Conservation (phyloP, 2,113 vertebrate species). For the Heloderma charlesbogerti region DNA sequence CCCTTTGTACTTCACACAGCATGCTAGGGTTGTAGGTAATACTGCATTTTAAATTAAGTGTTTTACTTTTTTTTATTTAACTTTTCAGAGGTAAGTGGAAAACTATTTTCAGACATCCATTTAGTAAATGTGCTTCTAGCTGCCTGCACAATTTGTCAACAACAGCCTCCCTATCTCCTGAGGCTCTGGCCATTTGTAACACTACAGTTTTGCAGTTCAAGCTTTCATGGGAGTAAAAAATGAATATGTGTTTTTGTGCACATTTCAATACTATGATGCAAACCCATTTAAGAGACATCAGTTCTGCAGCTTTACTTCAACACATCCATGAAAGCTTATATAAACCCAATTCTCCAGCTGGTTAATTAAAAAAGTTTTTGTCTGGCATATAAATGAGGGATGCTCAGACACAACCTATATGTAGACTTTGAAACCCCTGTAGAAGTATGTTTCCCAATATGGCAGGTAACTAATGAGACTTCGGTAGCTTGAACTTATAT, state of each 20-base stretch:
- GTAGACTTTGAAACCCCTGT: neutral
- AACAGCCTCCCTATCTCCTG: conserved; percentile 38
- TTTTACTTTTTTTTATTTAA: conserved; percentile 37
- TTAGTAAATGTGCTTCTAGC: conserved; percentile 58
- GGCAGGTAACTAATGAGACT: neutral
- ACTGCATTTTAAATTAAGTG: conserved; percentile 40
- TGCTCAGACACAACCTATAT: neutral
- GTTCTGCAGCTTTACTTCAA: neutral
- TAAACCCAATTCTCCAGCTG: conserved; percentile 27
- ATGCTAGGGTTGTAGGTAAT: neutral
- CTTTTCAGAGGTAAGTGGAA: conserved; percentile 25
- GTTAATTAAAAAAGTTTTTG: conserved; percentile 41
- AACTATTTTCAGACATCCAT: conserved; percentile 58
- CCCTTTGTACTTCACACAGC: neutral
- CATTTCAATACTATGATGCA: neutral
- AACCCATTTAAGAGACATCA: conserved; percentile 10
- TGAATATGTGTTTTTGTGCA: conserved; percentile 3
- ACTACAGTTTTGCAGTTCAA: neutral
- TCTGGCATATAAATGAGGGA: conserved; percentile 30
- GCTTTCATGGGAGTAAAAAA: conserved; percentile 29
- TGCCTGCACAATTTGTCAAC: conserved; percentile 41
- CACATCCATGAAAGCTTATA: neutral
- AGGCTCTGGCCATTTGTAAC: conserved; percentile 53
- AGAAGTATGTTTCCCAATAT: conserved; percentile 3
- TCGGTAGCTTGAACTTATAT: neutral